These are phyloP conservation scores for Papilio dardanus DNA, from an alignment of 1,140 invertebrate species.

Conservation along the genomic window DNA sequence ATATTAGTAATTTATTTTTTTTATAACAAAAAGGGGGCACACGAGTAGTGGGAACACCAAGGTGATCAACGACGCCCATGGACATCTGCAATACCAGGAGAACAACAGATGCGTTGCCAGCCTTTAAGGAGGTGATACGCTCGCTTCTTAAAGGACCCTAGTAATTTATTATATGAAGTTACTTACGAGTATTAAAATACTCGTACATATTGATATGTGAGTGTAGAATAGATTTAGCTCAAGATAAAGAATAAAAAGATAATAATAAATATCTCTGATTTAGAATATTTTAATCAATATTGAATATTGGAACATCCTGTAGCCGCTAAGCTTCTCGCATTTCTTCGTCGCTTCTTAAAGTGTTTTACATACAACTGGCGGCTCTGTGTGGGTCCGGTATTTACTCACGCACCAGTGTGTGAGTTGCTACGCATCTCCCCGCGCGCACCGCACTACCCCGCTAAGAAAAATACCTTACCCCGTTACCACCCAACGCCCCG, in stretches of 20 bases:
- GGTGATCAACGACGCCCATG: too few species aligned
- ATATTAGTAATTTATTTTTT: too few species aligned
- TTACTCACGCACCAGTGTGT: constrained; percentile 78
- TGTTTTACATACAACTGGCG: constrained; percentile 79
- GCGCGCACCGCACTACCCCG: constrained; percentile 62
- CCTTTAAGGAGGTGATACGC: too few species aligned
- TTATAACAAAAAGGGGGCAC: too few species aligned
- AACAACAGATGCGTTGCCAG: too few species aligned
- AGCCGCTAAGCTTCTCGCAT: constrained; percentile 78
- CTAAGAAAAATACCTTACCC: constrained; percentile 80
- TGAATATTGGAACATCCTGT: constrained; percentile 58
- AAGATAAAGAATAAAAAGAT: background rate
- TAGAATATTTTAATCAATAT: background rate
- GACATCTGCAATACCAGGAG: too few species aligned
- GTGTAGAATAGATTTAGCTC: background rate
- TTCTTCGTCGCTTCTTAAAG: constrained; percentile 82
- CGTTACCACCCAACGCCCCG: constrained; percentile 66
- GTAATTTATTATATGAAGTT: too few species aligned
- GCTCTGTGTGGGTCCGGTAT: constrained; percentile 74
- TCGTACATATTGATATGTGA: background rate
- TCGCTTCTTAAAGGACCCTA: too few species aligned
- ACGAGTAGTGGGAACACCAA: too few species aligned
- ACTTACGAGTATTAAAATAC: background rate
- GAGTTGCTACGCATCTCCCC: constrained; percentile 77
- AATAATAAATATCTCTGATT: background rate